Evolutionary conservation across 2,113 vertebrate species (phyloP).

Genomic region (Acrocephalus kingi): DNA sequence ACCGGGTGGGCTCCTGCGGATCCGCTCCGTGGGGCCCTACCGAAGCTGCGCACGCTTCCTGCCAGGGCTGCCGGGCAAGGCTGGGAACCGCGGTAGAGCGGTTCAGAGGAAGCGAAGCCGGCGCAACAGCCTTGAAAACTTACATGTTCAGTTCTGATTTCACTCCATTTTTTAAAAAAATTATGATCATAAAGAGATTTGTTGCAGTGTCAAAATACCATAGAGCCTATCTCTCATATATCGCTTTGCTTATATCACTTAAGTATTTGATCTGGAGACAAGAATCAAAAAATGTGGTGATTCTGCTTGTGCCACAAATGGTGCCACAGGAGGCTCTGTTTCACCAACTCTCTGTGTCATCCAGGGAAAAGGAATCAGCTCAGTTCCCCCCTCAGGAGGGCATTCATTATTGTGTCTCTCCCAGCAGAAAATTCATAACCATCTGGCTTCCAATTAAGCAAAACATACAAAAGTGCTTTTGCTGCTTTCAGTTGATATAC

Average conservation of each 20-base stretch:
- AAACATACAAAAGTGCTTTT: background rate
- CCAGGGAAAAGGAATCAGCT: background rate
- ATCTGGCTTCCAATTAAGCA: constrained; percentile 11
- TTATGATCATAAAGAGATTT: background rate
- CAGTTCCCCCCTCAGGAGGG: background rate
- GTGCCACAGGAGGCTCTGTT: background rate
- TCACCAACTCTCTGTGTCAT: rapidly evolving
- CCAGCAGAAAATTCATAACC: background rate
- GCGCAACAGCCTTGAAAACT: background rate
- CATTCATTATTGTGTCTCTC: background rate
- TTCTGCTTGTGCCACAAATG: background rate
- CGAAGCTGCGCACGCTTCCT: too few species aligned
- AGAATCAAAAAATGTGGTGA: background rate
- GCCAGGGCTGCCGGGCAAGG: too few species aligned
- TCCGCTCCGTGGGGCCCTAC: too few species aligned
- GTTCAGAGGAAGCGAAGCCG: too few species aligned
- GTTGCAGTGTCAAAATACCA: background rate
- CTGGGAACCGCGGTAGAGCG: too few species aligned
- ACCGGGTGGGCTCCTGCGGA: too few species aligned
- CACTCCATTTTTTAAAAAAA: background rate
- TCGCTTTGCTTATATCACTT: background rate
- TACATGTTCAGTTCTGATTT: background rate
- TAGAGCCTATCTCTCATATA: background rate
- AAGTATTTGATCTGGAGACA: background rate
- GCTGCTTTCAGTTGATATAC: background rate